These are phyloP conservation scores for Patiria pectinifera DNA, from an alignment of 53 echinoderm and acorn worm genomes.

Conservation along the genomic window DNA sequence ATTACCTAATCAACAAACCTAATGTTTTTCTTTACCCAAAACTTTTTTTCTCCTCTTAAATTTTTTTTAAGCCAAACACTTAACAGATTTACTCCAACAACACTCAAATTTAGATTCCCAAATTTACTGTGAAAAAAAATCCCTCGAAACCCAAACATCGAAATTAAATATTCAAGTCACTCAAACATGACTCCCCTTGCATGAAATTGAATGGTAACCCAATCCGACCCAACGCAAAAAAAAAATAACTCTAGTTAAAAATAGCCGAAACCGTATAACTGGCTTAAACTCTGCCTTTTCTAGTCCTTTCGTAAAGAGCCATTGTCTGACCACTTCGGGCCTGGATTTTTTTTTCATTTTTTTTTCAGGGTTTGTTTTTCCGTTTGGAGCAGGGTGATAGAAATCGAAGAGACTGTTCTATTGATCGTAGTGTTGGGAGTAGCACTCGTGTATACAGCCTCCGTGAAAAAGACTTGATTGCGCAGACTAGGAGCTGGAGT, in stretches of 20 bases:
- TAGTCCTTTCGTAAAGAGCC: not conserved
- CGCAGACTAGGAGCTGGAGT: not conserved
- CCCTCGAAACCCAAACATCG: not conserved
- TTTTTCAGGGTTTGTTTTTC: not conserved
- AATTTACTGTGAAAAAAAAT: not conserved
- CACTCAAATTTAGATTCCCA: not conserved
- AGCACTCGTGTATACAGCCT: not conserved
- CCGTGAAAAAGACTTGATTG: constrained; percentile 4
- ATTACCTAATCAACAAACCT: no score
- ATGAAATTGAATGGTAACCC: constrained; percentile 54
- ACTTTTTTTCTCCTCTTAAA: not conserved
- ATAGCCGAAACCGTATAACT: constrained; percentile 37
- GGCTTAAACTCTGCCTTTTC: not conserved
- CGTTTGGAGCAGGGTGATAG: not conserved
- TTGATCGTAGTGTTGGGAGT: constrained; percentile 17
- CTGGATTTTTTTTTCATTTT: not conserved
- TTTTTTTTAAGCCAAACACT: not conserved
- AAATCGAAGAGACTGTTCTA: constrained; percentile 23
- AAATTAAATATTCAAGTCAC: constrained; percentile 31
- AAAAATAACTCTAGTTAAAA: constrained; percentile 45
- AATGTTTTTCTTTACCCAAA: no score
- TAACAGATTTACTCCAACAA: not conserved
- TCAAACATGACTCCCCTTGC: constrained; percentile 13
- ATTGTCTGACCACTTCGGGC: constrained; percentile 18
- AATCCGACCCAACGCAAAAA: not conserved